Conservation (phyloP, 1,140 invertebrate species). For the Eumeta japonica region DNA sequence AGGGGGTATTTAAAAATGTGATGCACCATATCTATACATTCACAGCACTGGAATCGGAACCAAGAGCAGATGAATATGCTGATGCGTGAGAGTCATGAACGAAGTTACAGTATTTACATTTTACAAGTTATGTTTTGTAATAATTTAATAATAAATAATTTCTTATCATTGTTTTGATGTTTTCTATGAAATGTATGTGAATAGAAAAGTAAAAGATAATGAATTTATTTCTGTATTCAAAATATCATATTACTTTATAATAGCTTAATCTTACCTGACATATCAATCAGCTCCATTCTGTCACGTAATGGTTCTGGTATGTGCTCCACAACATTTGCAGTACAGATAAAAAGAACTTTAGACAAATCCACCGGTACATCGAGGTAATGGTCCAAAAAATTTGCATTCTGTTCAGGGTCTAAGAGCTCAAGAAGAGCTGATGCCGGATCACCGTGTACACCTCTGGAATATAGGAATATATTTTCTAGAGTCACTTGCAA, state of each 20-base stretch:
- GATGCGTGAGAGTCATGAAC: too few species aligned
- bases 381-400: conserved; percentile 97
- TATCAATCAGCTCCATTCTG: conserved; percentile 99
- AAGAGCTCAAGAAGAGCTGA: conserved; percentile 94
- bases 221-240: too few species aligned
- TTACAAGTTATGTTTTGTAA: too few species aligned
- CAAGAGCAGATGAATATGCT: too few species aligned
- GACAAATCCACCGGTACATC: conserved; percentile 97
- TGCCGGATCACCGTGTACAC: conserved; percentile 95
- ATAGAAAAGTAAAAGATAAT: not conserved
- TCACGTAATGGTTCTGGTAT: conserved; percentile 96
- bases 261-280: conserved; percentile 76
- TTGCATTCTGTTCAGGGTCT: conserved; percentile 97
- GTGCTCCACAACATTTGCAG: conserved; percentile 93
- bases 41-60: too few species aligned
- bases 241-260: too few species aligned
- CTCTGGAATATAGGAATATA: too few species aligned
- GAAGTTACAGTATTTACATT: too few species aligned
- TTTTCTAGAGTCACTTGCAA: conserved; percentile 25
- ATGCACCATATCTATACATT: too few species aligned
- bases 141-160: too few species aligned
- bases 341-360: conserved; percentile 96
- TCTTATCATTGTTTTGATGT: not conserved
- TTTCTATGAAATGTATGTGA: conserved; percentile 1
- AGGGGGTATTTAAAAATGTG: too few species aligned